Conservation (phyloP, 2,797 vertebrate species). For the Gila robusta region DNA sequence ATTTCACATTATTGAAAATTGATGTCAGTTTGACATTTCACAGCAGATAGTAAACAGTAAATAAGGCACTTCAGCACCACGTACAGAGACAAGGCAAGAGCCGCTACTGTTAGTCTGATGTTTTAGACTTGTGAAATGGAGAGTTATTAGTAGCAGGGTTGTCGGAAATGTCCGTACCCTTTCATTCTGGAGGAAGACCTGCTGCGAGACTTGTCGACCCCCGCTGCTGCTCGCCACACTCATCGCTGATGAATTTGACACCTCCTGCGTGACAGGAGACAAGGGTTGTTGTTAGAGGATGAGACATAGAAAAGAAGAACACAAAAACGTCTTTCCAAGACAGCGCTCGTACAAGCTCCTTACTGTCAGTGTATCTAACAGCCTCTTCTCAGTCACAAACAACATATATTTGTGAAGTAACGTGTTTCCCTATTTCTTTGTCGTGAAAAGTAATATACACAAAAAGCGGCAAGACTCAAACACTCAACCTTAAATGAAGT, state of each 20-base stretch:
- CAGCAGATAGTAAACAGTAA: conserved; percentile 8
- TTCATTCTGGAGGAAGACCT: conserved; percentile 72
- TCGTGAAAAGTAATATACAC: background rate
- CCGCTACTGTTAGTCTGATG: background rate
- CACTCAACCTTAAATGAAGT: background rate
- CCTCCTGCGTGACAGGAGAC: conserved; percentile 78
- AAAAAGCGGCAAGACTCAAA: background rate
- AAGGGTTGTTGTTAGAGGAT: conserved; percentile 60
- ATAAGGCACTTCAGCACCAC: background rate
- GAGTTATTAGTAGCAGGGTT: conserved; percentile 45
- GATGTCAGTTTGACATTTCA: background rate
- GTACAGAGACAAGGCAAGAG: conserved; percentile 6
- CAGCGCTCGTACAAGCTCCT: background rate
- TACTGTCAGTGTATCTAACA: background rate
- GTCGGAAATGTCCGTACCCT: conserved; percentile 76
- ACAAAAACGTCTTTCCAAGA: conserved; percentile 28
- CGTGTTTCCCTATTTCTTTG: background rate
- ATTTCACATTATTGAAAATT: conserved; percentile 3
- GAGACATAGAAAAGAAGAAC: conserved; percentile 18
- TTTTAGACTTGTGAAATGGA: conserved; percentile 29
- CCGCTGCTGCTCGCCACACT: conserved; percentile 74
- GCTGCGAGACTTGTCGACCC: conserved; percentile 73
- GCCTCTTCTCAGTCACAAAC: background rate
- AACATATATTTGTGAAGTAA: background rate
- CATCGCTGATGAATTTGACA: conserved; percentile 76